These are phyloP conservation scores for Tuberolachnus salignus DNA, from an alignment of 2,888 invertebrate genomes.

Conservation along the genomic window DNA sequence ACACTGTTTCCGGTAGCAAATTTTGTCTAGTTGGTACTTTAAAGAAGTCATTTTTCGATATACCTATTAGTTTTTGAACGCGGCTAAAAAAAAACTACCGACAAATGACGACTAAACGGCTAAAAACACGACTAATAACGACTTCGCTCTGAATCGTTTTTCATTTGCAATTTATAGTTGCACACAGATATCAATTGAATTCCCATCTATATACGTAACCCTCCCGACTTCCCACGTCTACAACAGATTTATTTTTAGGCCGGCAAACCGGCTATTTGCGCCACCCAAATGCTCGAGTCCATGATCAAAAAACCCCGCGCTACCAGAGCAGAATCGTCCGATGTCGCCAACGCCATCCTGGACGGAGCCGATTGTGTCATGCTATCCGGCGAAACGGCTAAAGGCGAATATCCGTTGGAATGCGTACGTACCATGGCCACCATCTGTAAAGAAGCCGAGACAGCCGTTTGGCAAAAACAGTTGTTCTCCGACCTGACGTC, in stretches of 20 bases:
- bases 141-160: no score
- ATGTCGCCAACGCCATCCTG: conserved; percentile 96
- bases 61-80: no score
- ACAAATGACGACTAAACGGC: no score
- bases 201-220: no score
- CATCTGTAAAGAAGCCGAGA: conserved; percentile 95
- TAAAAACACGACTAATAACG: no score
- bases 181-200: no score
- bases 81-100: no score
- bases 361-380: conserved; percentile 99
- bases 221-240: no score
- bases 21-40: no score
- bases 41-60: no score
- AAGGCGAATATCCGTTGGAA: conserved; percentile 93
- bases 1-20: no score
- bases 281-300: conserved; percentile 97
- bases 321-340: conserved; percentile 94
- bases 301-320: conserved; percentile 98
- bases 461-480: conserved; percentile 91
- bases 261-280: conserved; percentile 97
- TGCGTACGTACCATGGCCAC: conserved; percentile 89
- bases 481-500: conserved; percentile 80
- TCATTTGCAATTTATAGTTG: no score
- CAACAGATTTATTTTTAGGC: conserved; percentile 66
- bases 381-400: conserved; percentile 99